A percentile compares a stretch with the other conserved stretches of the same genome.
phyloP scores from a whole-genome alignment of 2,888 invertebrate genomes.

The Heliconius ismenius region DNA sequence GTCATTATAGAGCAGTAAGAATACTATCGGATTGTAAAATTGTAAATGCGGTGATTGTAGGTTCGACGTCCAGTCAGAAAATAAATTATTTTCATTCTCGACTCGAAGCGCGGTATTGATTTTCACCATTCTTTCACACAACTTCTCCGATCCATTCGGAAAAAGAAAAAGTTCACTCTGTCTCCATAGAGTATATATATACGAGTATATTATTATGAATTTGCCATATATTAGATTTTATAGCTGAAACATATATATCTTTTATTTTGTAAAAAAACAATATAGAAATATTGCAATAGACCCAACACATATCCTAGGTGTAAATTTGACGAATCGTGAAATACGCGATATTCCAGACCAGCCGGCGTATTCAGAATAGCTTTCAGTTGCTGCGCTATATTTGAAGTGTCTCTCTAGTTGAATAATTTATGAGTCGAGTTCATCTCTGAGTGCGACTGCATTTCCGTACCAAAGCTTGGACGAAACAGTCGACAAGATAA shows the following conservation, averaged over 20 bases:
- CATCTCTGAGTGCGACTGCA: slow-evolving; percentile 70
- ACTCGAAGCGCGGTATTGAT: too few relatives aligned
- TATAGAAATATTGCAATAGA: background rate
- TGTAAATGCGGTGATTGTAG: too few relatives aligned
- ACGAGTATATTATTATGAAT: too few relatives aligned
- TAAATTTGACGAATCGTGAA: slow-evolving; percentile 24
- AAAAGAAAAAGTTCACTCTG: too few relatives aligned
- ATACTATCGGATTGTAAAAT: too few relatives aligned
- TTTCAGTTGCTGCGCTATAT: slow-evolving; percentile 71
- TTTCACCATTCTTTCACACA: too few relatives aligned
- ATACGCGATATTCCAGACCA: slow-evolving; percentile 28
- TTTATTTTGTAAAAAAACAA: background rate
- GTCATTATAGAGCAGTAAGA: too few relatives aligned
- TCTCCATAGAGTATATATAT: too few relatives aligned
- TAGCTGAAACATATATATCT: background rate
- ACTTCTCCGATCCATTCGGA: too few relatives aligned
- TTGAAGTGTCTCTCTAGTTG: slow-evolving; percentile 78
- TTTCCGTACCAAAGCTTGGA: slow-evolving; percentile 67
- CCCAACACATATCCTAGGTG: background rate
- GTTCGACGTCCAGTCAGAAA: too few relatives aligned
- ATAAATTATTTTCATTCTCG: too few relatives aligned
- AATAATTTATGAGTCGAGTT: slow-evolving; percentile 79
- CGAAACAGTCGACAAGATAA: slow-evolving; percentile 56
- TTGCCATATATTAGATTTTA: too few relatives aligned
- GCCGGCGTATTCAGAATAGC: slow-evolving; percentile 65